These are phyloP conservation scores for Peribatodes rhomboidaria DNA, from an alignment of 2,888 invertebrate species.

Conservation along the genomic window DNA sequence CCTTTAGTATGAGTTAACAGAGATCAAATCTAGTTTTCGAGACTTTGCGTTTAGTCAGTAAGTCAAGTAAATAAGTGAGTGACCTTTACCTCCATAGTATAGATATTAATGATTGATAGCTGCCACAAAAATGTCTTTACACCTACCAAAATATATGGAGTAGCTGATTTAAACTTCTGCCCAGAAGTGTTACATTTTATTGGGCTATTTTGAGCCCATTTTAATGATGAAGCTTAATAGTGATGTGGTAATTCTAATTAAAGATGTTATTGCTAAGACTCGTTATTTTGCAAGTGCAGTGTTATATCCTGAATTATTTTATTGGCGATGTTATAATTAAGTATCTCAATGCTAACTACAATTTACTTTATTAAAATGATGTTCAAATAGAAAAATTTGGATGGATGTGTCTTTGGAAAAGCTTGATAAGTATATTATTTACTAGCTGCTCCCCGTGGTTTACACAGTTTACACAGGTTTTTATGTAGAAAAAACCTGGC, in stretches of 20 bases:
- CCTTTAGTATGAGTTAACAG: too few species aligned
- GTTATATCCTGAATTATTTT: slow-evolving; percentile 19
- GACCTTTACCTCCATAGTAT: too few species aligned
- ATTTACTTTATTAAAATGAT: background rate
- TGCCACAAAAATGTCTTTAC: background rate
- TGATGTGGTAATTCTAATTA: background rate
- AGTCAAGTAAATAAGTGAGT: too few species aligned
- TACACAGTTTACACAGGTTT: too few species aligned
- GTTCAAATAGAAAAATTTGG: background rate
- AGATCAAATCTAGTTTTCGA: too few species aligned
- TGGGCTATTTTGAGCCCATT: slow-evolving; percentile 10
- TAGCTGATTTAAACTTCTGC: background rate
- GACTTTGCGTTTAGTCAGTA: too few species aligned
- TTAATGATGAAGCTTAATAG: background rate
- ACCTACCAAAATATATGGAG: too few species aligned
- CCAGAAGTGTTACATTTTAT: background rate
- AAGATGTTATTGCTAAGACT: background rate
- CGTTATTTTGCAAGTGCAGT: slow-evolving; percentile 8
- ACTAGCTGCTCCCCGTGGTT: too few species aligned
- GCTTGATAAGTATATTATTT: too few species aligned
- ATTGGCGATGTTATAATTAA: background rate
- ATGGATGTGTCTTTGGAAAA: background rate
- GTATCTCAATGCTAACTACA: slow-evolving; percentile 37
- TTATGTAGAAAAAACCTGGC: too few species aligned
- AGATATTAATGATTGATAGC: too few species aligned